Base-by-base conservation (phyloP, 2,888 invertebrate species). In the Gryllus longicercus region DNA sequence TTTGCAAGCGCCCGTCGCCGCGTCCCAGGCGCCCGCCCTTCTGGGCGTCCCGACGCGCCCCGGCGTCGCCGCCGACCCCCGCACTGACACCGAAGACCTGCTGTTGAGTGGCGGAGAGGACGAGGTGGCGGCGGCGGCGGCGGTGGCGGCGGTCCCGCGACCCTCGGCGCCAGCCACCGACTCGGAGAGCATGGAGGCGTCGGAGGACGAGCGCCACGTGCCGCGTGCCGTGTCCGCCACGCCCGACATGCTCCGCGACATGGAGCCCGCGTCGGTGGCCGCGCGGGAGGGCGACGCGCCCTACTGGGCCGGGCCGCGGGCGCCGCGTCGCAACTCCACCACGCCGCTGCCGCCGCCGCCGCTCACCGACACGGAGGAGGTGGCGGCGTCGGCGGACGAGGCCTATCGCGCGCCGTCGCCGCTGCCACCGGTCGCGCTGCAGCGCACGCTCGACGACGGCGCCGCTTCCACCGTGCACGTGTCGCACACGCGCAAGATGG, bases 401-500 rank as follows among this genome's bases (percentile, higher is more conserved):
- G 86, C 85, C 25, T 76, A 79, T 11, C 82, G 85, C 81, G 84
- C 85, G 14, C 85, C 85, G 82, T 86, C 86, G 11, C 85, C 85
- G 21, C 86, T 87, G n/a, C 86, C 87, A 18, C 84, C 84, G 63
- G 14, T 12, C n/a, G 87, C 88, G 81, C 83, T 89, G n/a, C 85
- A 85, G 77, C 86, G 86, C 75, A 87, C 88, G 83, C 83, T 89
- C 0, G 88, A 89, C 79, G 88, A 88, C 77, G 82, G 84, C 74
- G 86, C 86, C 81, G 86, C 86, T 38, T 88, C 88, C 11, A 86
- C 87, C 11, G 87, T 90, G 5, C 86, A 88, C 81, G 87, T 88
- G 76, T 88, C 87, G 83, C 86, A 86, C 79, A 86, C 86, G 16
- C 87, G 87, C 79, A 86, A 87, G 79, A 88, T 89, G 81, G 87